Base-by-base conservation (phyloP, 2,797 vertebrate species). In the Micromesistius poutassou region DNA sequence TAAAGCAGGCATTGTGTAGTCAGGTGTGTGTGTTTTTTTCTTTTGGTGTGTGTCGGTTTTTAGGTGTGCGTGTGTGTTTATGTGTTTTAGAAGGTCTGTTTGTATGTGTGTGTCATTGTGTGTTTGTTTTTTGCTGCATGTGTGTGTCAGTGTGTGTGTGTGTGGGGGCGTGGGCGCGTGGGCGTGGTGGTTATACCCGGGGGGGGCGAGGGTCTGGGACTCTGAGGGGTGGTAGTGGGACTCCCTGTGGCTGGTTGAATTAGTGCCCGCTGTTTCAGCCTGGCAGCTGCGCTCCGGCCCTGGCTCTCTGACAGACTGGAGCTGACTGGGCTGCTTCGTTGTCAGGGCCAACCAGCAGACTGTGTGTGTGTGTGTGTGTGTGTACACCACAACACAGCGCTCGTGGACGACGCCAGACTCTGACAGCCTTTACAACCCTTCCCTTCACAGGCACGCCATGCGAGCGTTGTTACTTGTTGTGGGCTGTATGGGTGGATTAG, bases 241-340 rank as follows among this genome's bases (percentile, higher is more conserved):
- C 81, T 91, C 89, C 89, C 92, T 91, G 91, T 92, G 91, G 94
- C 87, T 93, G 92, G 91, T 89, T 93, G 91, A 95, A 92, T 94
- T 92, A 91, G 89, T 91, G 93, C 92, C 91, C 91, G 89, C 92
- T 94, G 93, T 88, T 91, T 90, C 86, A 87, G 89, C 88, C 91
- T 88, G 93, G 90, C 91, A 94, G 93, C 94, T 95, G 94, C 87
- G 91, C 87, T 87, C 87, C 88, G 87, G 83, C 88, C 85, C 91
- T 95, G 94, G 94, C 94, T 90, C 81, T 70, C 86, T 89, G 88
- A 92, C 84, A 85, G 88, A 86, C 89, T 85, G 85, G 90, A 88
- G 85, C 86, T 30, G 80, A 86, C 86, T 33, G 80, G 13, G 76
- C 82, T 76, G 75, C 80, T 71, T 87, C 81, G 89, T 93, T 92